Evolutionary conservation across 2,113 vertebrate genomes (phyloP).

Genomic region (Otocyon megalotis): DNA sequence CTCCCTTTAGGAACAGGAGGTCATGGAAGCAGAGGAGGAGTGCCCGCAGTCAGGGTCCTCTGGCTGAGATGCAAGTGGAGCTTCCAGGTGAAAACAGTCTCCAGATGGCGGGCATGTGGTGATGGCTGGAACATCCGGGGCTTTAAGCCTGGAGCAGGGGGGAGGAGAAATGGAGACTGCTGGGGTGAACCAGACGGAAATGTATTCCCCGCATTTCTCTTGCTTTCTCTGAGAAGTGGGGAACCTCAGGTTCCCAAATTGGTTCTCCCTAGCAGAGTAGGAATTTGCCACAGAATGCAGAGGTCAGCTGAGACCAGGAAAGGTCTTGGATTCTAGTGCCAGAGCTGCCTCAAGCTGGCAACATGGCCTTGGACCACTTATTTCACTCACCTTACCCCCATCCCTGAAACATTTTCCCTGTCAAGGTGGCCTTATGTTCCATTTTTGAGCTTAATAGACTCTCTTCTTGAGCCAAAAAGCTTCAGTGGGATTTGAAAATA

Average conservation of each 20-base stretch:
- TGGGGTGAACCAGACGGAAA: not conserved
- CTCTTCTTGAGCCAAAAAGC: not conserved
- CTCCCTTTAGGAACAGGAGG: not conserved
- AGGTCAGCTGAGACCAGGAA: not conserved
- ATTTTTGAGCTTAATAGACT: not conserved
- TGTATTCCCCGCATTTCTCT: not conserved
- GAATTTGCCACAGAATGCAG: not conserved
- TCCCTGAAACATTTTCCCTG: not conserved
- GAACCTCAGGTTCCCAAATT: not conserved
- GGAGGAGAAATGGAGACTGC: not conserved
- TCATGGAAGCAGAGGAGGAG: not conserved
- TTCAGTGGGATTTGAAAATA: not conserved
- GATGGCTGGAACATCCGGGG: not conserved
- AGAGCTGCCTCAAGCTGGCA: not conserved
- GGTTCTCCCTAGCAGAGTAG: not conserved
- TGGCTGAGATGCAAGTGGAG: too few relatives aligned
- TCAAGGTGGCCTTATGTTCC: not conserved
- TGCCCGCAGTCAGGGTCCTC: not conserved
- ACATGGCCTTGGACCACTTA: too few relatives aligned
- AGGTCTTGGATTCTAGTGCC: not conserved
- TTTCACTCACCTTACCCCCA: not conserved
- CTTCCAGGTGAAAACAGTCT: not conserved
- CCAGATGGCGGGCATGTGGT: not conserved
- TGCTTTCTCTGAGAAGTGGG: not conserved
- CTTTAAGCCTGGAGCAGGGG: accelerated